These are phyloP conservation scores for Oriolus oriolus DNA, from an alignment of 2,113 vertebrate species.

Conservation along the genomic window DNA sequence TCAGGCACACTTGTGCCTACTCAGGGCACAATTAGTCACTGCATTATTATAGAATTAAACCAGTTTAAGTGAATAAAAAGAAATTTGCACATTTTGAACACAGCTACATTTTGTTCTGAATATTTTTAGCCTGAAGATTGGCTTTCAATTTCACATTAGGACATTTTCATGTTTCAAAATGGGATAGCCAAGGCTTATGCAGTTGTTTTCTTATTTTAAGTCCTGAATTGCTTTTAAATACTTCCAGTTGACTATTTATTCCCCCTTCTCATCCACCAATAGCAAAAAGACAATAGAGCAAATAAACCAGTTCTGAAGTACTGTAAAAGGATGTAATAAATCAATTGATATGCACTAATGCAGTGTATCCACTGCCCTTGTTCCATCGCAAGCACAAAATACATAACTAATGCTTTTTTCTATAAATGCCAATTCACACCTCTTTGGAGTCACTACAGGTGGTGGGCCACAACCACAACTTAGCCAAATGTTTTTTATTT, in stretches of 20 bases:
- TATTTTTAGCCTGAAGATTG: not conserved
- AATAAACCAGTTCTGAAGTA: not conserved
- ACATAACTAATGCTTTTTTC: not conserved
- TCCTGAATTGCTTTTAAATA: not conserved
- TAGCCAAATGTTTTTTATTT: not conserved
- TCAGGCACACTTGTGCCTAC: not conserved
- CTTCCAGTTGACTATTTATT: not conserved
- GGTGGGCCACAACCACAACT: not conserved
- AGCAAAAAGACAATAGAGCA: not conserved
- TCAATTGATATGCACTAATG: not conserved
- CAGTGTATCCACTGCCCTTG: not conserved
- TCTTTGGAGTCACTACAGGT: rapidly evolving
- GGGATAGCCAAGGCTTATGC: not conserved
- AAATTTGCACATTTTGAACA: not conserved
- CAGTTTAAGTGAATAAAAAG: not conserved
- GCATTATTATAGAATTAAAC: not conserved
- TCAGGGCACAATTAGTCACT: conserved; percentile 21
- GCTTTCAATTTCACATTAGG: not conserved
- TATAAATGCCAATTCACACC: not conserved
- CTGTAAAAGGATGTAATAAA: not conserved
- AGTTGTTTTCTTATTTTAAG: not conserved
- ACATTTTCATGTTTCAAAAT: not conserved
- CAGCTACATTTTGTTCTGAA: not conserved
- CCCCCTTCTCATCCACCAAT: not conserved
- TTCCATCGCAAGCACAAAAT: not conserved